phyloP scores from a whole-genome alignment of 2,797 vertebrate species.

The Hoplostethus atlanticus region DNA sequence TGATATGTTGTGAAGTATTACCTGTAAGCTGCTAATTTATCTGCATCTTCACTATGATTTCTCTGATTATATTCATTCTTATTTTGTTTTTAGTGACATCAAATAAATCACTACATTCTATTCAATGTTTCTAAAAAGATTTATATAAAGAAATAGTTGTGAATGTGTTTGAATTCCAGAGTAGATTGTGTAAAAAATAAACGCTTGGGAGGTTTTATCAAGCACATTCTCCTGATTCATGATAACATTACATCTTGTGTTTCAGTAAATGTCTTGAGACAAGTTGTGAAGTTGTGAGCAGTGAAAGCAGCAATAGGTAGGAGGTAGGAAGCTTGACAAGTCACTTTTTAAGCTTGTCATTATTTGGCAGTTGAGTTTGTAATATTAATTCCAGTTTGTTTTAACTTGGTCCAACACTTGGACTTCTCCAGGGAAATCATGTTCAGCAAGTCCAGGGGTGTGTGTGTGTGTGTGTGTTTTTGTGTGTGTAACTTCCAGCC shows the following conservation, averaged over 20 bases:
- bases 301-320: too few species aligned
- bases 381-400: slow-evolving; percentile 12
- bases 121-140: not conserved
- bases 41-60: not conserved
- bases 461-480: slow-evolving; percentile 15
- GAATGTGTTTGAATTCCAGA: too few species aligned
- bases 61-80: not conserved
- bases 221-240: too few species aligned
- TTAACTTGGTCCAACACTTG: slow-evolving; percentile 14
- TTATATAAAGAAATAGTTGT: not conserved
- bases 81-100: not conserved
- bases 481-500: slow-evolving; percentile 37
- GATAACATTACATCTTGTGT: too few species aligned
- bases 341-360: not conserved
- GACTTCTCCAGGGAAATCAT: slow-evolving; percentile 13
- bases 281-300: too few species aligned
- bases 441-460: not conserved
- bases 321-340: too few species aligned
- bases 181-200: not conserved
- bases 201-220: too few species aligned
- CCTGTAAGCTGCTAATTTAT: not conserved
- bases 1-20: too few species aligned
- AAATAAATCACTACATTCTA: not conserved
- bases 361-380: slow-evolving; percentile 9
- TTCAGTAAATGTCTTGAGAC: too few species aligned